phyloP scores from a whole-genome alignment of 2,888 invertebrate species.

The Argyra leucocephala region DNA sequence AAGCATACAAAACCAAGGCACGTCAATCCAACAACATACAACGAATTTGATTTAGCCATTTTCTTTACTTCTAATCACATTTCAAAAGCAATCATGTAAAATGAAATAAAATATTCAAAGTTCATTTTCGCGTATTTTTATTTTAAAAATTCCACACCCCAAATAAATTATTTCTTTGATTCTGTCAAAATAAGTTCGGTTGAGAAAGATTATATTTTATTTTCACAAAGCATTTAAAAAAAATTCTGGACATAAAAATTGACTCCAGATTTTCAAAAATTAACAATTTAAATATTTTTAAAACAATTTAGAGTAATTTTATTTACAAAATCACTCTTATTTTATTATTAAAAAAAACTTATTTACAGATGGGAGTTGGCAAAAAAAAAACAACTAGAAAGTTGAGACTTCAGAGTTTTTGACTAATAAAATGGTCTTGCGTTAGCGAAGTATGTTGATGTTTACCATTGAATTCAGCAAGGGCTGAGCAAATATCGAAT shows the following conservation, averaged over 20 bases:
- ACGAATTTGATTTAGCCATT: slow-evolving; percentile 43
- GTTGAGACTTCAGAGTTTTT: not conserved
- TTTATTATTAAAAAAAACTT: not conserved
- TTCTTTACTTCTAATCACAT: slow-evolving; percentile 24
- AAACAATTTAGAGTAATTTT: not conserved
- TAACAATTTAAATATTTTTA: not conserved
- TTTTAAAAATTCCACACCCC: not conserved
- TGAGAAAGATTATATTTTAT: not conserved
- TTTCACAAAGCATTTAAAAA: not conserved
- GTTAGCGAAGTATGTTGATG: not conserved
- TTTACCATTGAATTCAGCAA: too few species aligned
- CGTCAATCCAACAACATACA: slow-evolving; percentile 44
- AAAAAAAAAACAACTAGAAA: not conserved
- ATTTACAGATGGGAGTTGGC: slow-evolving; percentile 4
- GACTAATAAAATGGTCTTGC: not conserved
- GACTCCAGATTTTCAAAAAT: not conserved
- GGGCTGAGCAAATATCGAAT: too few species aligned
- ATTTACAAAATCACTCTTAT: not conserved
- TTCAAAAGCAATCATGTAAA: not conserved
- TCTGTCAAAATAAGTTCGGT: not conserved
- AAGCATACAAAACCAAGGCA: slow-evolving; percentile 63
- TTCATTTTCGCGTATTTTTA: not conserved
- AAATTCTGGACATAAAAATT: not conserved
- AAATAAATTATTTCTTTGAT: not conserved
- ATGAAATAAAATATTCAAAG: not conserved